phyloP scores from a whole-genome alignment of 2,888 invertebrate species.

The Margaritifera margaritifera region DNA sequence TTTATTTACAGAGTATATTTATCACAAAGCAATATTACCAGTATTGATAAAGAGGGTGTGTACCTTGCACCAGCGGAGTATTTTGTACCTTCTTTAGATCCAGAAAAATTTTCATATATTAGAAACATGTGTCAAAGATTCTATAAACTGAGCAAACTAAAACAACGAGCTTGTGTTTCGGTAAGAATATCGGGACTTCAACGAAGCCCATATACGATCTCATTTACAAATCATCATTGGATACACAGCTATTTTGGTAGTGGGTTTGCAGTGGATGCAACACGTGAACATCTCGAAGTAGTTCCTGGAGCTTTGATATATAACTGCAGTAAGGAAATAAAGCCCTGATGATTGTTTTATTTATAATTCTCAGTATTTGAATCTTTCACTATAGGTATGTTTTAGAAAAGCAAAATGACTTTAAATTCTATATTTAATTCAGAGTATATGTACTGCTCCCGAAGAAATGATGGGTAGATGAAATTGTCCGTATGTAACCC shows the following conservation, averaged over 20 bases:
- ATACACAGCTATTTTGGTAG: slow-evolving; percentile 34
- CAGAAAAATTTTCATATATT: slow-evolving; percentile 38
- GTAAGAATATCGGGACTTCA: slow-evolving; percentile 30
- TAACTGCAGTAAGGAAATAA: not conserved
- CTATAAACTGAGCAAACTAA: slow-evolving; percentile 21
- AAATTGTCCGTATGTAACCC: too few relatives aligned
- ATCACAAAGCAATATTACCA: slow-evolving; percentile 13
- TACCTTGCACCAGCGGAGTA: slow-evolving; percentile 45
- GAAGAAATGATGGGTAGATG: too few relatives aligned
- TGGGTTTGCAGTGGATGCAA: slow-evolving; percentile 8
- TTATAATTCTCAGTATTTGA: too few relatives aligned
- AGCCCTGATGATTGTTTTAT: too few relatives aligned
- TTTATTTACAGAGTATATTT: slow-evolving; percentile 45
- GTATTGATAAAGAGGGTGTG: slow-evolving; percentile 26
- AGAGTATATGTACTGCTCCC: too few relatives aligned
- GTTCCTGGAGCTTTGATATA: slow-evolving; percentile 25
- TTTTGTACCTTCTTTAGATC: slow-evolving; percentile 45
- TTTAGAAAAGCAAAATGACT: too few relatives aligned
- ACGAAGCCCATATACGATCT: slow-evolving; percentile 32
- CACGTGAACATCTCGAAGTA: slow-evolving; percentile 17
- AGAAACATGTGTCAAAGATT: slow-evolving; percentile 28
- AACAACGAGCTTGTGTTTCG: slow-evolving; percentile 33
- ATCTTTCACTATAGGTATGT: too few relatives aligned
- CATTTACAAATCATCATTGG: slow-evolving; percentile 49
- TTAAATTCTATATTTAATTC: too few relatives aligned